Percentiles rank a stretch among this genome's conserved stretches.
phyloP scores from a whole-genome alignment of 2,888 invertebrate species.

The Lasioglossum calceatum region DNA sequence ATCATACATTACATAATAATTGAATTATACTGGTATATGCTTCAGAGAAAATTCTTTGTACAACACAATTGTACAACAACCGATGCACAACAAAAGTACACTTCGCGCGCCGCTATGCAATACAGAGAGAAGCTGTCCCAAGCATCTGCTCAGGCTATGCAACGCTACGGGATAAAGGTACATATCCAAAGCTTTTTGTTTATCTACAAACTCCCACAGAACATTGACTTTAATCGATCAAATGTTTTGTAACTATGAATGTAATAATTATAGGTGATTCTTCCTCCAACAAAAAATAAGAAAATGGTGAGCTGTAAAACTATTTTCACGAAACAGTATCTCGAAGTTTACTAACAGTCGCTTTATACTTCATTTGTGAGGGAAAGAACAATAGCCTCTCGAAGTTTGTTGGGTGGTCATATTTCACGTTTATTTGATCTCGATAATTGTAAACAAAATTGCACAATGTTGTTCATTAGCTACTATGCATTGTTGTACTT shows the following conservation, averaged over 20 bases:
- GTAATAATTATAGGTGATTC: slow-evolving; percentile 80
- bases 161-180: slow-evolving; percentile 95
- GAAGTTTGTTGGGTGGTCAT: slow-evolving; percentile 15
- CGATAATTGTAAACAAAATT: neutral
- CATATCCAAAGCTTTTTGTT: slow-evolving; percentile 63
- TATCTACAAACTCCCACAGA: slow-evolving; percentile 26
- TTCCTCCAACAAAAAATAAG: slow-evolving; percentile 77
- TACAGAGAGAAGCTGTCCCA: slow-evolving; percentile 95
- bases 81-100: slow-evolving; percentile 99
- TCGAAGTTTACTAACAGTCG: slow-evolving; percentile 65
- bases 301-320: slow-evolving; percentile 79
- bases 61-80: slow-evolving; percentile 96
- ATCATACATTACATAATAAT: neutral
- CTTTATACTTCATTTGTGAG: slow-evolving; percentile 35
- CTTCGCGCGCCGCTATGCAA: slow-evolving; percentile 96
- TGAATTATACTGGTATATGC: neutral
- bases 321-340: slow-evolving; percentile 46
- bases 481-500: slow-evolving; percentile 14
- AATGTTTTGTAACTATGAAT: slow-evolving; percentile 57
- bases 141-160: slow-evolving; percentile 94
- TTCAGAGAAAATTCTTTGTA: slow-evolving; percentile 95
- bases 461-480: slow-evolving; percentile 16
- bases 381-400: slow-evolving; percentile 29
- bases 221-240: slow-evolving; percentile 34
- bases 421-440: slow-evolving; percentile 13